Conservation (phyloP, 2,797 vertebrate species). For the Hydrophis major region DNA sequence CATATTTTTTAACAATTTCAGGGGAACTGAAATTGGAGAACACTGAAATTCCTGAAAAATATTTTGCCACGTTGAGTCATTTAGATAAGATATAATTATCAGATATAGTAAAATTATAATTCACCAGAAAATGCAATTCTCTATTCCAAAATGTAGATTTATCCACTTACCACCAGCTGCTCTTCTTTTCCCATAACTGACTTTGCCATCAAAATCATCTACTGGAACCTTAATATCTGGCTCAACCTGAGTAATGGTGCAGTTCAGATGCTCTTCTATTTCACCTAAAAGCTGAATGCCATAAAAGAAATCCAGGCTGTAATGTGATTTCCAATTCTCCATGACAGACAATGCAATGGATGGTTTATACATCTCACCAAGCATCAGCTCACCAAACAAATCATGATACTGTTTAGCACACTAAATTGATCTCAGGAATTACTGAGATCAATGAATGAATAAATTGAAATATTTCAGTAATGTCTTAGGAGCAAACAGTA, state of each 20-base stretch:
- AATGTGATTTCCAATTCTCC: background rate
- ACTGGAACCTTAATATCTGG: conserved; percentile 91
- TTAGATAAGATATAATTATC: background rate
- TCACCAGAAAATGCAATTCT: background rate
- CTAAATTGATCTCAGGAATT: background rate
- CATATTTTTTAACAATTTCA: background rate
- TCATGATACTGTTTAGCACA: background rate
- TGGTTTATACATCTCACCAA: background rate
- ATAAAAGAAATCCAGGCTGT: background rate
- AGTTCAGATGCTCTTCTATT: conserved; percentile 95
- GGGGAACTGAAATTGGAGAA: background rate
- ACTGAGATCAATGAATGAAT: background rate
- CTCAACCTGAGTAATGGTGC: conserved; percentile 95
- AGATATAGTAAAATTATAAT: background rate
- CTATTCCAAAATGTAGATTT: background rate
- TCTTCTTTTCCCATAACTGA: conserved; percentile 89
- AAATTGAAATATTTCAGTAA: background rate
- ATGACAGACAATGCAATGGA: background rate
- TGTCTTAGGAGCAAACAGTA: background rate
- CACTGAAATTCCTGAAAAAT: background rate
- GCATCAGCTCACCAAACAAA: background rate
- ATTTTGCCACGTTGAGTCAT: background rate
- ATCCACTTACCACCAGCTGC: conserved; percentile 78
- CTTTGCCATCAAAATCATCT: conserved; percentile 97
- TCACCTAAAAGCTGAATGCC: conserved; percentile 85